Conservation (phyloP, 2,888 invertebrate species). For the Tenthredo scrophulariae region DNA sequence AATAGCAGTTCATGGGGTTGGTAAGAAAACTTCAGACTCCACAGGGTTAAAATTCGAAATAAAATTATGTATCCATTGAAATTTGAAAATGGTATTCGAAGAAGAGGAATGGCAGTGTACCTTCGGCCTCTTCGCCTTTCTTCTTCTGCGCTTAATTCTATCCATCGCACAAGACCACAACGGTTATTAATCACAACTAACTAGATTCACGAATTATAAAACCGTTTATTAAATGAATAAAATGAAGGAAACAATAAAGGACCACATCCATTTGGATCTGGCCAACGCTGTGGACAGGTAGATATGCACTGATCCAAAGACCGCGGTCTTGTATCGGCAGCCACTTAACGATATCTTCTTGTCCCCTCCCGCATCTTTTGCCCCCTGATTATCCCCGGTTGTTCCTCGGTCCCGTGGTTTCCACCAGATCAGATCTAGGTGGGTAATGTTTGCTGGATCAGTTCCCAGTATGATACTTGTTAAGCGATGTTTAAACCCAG, state of each 20-base stretch:
- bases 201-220: background rate
- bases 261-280: slow-evolving; percentile 36
- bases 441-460: slow-evolving; percentile 23
- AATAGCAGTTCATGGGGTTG: background rate
- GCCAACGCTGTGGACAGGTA: slow-evolving; percentile 68
- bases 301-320: slow-evolving; percentile 70
- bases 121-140: slow-evolving; percentile 60
- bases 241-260: slow-evolving; percentile 45
- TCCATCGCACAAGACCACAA: slow-evolving; percentile 60
- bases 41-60: background rate
- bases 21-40: background rate
- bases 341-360: slow-evolving; percentile 75
- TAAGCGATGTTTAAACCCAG: background rate
- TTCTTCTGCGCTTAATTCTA: slow-evolving; percentile 59
- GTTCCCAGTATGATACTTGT: background rate
- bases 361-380: slow-evolving; percentile 20
- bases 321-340: slow-evolving; percentile 68
- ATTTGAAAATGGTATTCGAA: background rate
- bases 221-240: slow-evolving; percentile 3
- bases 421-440: slow-evolving; percentile 33
- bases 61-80: background rate
- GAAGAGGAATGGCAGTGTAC: slow-evolving; percentile 51
- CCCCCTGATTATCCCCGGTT: slow-evolving; percentile 28
- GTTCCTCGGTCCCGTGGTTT: background rate
- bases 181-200: background rate